Evolutionary conservation across 2,113 vertebrate genomes (phyloP), one percentile per base, ranked within the genome.

Genomic region (Etheostoma cragini): DNA sequence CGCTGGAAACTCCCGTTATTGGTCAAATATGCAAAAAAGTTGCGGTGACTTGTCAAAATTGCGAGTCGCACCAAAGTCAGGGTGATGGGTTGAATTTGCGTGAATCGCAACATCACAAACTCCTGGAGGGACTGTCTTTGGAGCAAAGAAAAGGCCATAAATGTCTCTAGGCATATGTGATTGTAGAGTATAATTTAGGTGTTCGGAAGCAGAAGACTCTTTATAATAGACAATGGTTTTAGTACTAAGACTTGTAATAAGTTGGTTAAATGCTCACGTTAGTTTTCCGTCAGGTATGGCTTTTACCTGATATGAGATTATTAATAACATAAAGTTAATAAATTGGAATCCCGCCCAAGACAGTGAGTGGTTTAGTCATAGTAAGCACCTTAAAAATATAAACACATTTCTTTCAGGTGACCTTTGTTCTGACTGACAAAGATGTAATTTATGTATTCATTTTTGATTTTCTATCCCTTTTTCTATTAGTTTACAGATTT

Each of bases 311-410:
- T 53, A 17, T 58, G 4, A 52, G 17, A 33, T 73, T 5, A 56
- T 68, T 13, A 56, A 73, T 68, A 47, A 61, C n/a, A 38, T 22
- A 61, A 47, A 24, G 22, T 42, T 63, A 30, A 60, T 22, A 61
- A 73, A 52, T 17, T 54, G 8, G 19, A 19, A 26, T 52, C 1
- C 6, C 68, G 38, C 6, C 10, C 8, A 63, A 13, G 35, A 47
- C 26, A 22, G 57, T 61, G 4, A 24, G 11, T n/a, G 33, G 26
- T 45, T 53, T 38, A 13, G n/a, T 58, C 26, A 80, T 50, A 42
- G 45, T 12, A 6, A 47, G n/a, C 69, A 30, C 35, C 24, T 38
- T 17, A 7, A 38, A 69, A 69, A 53, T 35, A 12, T 3, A 7
- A 57, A 17, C n/a, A 42, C n/a, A 42, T 53, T 49, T 6, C 30